Percentiles rank a stretch among this genome's conserved stretches.
Conservation (phyloP, 2,888 invertebrate genomes). For the Pyrocoelia pectoralis region DNA sequence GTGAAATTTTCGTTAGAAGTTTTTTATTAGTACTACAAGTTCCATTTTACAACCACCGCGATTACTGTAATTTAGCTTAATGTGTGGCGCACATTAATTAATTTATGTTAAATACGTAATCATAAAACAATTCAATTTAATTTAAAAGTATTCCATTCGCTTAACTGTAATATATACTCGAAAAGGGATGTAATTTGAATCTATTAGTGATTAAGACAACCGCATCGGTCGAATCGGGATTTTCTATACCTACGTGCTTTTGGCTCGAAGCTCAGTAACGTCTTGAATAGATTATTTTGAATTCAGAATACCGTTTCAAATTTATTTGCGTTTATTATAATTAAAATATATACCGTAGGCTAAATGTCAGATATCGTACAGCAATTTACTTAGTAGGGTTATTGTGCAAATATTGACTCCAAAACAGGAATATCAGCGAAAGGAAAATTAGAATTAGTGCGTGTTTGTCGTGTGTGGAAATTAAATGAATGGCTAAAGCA, state of each 20-base stretch:
- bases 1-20: not conserved
- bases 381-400: not conserved
- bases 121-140: not conserved
- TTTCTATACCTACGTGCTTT: not conserved
- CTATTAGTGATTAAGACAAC: slow-evolving; percentile 1
- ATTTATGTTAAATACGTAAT: not conserved
- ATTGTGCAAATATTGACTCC: not conserved
- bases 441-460: not conserved
- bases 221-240: not conserved
- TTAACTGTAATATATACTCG: not conserved
- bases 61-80: not conserved
- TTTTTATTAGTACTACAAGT: slow-evolving; percentile 4
- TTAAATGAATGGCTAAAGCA: not conserved
- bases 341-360: not conserved
- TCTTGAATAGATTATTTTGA: not conserved
- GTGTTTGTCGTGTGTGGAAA: not conserved
- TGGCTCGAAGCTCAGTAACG: not conserved
- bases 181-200: slow-evolving; percentile 11
- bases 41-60: not conserved
- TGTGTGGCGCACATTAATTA: too few species aligned
- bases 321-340: not conserved
- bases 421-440: not conserved
- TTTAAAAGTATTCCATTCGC: not conserved
- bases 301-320: not conserved
- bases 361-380: not conserved